phyloP scores from a whole-genome alignment of 2,888 invertebrate species.

The Dexiosoma caninum region DNA sequence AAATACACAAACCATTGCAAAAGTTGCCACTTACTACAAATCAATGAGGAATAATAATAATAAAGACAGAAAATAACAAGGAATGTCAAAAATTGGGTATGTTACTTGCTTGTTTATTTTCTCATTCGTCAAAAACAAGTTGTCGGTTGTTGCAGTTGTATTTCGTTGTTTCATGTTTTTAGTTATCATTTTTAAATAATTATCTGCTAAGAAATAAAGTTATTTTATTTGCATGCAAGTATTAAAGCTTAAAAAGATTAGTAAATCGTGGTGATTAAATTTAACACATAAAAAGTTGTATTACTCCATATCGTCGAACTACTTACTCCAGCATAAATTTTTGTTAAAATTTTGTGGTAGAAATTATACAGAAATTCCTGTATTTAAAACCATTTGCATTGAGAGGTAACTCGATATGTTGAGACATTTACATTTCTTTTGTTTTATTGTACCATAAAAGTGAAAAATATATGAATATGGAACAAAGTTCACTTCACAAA shows the following conservation, averaged over 20 bases:
- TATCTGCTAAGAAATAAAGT: background rate
- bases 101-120: background rate
- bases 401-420: background rate
- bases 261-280: background rate
- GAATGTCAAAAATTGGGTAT: slow-evolving; percentile 38
- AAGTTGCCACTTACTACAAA: slow-evolving; percentile 7
- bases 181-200: slow-evolving; percentile 19
- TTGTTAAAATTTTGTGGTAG: background rate
- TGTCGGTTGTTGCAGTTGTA: slow-evolving; percentile 4
- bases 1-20: slow-evolving; percentile 2
- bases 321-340: too few relatives aligned
- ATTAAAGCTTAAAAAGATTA: background rate
- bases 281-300: background rate
- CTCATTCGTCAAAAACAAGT: slow-evolving; percentile 23
- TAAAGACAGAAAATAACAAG: background rate
- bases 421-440: background rate
- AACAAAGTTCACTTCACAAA: slow-evolving; percentile 39
- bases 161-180: slow-evolving; percentile 30
- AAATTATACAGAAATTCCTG: background rate
- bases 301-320: too few relatives aligned
- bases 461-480: background rate
- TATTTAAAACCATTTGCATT: background rate
- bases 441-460: background rate
- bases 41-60: background rate
- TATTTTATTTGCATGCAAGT: background rate